Conservation (phyloP, 2,797 vertebrate species). For the Eleutherodactylus coqui region DNA sequence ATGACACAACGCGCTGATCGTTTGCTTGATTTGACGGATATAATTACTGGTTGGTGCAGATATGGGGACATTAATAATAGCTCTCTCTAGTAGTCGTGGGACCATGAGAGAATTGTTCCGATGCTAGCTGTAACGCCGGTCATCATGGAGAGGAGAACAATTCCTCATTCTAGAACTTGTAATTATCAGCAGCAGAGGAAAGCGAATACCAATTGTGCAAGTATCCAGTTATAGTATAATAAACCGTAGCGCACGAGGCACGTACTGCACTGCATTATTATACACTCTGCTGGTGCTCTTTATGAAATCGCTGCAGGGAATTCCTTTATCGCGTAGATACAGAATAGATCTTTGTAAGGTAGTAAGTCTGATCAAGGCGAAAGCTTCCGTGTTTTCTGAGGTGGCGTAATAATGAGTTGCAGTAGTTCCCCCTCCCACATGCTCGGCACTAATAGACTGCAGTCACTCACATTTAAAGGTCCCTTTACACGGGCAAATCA, state of each 20-base stretch:
- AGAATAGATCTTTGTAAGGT: background rate
- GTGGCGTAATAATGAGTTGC: background rate
- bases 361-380: background rate
- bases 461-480: background rate
- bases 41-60: no score
- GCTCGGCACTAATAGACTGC: background rate
- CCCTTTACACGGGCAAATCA: no score
- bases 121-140: no score
- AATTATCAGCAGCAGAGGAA: background rate
- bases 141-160: no score
- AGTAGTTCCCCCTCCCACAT: background rate
- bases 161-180: no score
- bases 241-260: background rate
- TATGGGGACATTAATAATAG: no score
- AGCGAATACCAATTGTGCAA: background rate
- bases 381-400: background rate
- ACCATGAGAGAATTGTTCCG: no score
- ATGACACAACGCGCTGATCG: no score
- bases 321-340: background rate
- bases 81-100: no score
- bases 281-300: background rate
- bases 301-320: background rate
- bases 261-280: background rate
- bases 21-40: no score
- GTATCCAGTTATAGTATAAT: background rate